Evolutionary conservation across 2,113 vertebrate genomes (phyloP), one percentile per base, ranked within the genome.

Genomic region (human): DNA sequence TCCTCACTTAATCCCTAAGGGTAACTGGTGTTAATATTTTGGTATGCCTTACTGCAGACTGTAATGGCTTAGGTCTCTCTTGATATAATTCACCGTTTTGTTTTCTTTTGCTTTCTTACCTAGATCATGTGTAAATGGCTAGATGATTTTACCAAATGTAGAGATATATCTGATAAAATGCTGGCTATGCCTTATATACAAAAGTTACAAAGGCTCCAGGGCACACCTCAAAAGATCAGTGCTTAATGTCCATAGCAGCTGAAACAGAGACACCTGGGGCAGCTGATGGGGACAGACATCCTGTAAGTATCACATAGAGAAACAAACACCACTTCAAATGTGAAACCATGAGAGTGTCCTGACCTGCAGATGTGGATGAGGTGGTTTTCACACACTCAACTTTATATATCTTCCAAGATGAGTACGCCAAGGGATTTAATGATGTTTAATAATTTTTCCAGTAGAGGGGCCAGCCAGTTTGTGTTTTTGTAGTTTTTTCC

Each of bases 161-260:
- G 66, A 89, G 43, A 50, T 18, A 25, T 43, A 86, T 57, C 8
- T 88, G 38, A 87, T 30, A 84, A 38, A 73, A 96, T 61, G 72
- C 1, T 57, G 20, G 45, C 25, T 57, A 61, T 57, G 35, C 86
- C 57, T 80, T 70, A 59, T 17, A 76, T n/a, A 59, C 12, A 78
- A 22, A 93, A 86, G 22, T 83, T 55, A 48, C 14, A n/a, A 30
- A 52, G 12, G 35, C 78, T 25, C 20, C 25, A 43, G 30, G 48
- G 3, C 18, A 66, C 6, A 72, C 9, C 35, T 90, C 35, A 82
- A 64, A 52, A 76, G 38, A 75, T 82, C 2, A 72, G 82, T 40
- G 14, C 17, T 81, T 72, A 85, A 32, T 50, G 30, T 76, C 40
- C n/a, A 82, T 20, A 94, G 57, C 5, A 66, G 50, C 52, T 48